Evolutionary conservation across 2,797 vertebrate species (phyloP).

Genomic region (Columba guinea): DNA sequence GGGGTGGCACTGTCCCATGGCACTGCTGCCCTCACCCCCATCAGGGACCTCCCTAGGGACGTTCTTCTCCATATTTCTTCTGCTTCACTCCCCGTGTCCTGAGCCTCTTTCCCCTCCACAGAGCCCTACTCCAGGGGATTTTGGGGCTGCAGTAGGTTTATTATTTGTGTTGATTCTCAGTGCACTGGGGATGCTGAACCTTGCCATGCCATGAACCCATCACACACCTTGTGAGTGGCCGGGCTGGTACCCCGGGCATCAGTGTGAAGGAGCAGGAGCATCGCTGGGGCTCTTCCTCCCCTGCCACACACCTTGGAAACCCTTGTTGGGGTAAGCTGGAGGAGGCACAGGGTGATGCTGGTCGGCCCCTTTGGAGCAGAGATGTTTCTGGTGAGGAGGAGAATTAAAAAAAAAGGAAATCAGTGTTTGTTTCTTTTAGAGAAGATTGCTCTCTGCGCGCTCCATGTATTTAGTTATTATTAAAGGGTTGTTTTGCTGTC

Average conservation of each 20-base stretch:
- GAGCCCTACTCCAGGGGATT: not conserved
- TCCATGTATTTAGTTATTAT: conserved; percentile 61
- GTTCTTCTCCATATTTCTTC: not conserved
- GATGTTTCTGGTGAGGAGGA: not conserved
- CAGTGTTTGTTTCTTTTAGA: conserved; percentile 62
- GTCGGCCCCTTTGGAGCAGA: not conserved
- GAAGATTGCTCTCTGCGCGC: not conserved
- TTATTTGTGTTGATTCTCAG: not conserved
- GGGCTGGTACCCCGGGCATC: accelerated
- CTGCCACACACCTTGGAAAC: not conserved
- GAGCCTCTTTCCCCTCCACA: not conserved
- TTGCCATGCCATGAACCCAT: accelerated
- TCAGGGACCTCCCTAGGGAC: not conserved
- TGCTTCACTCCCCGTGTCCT: not conserved
- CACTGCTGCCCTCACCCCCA: not conserved
- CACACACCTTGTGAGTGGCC: accelerated
- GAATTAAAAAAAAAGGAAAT: not conserved
- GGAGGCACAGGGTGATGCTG: not conserved
- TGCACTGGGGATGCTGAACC: not conserved
- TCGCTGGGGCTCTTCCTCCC: not conserved
- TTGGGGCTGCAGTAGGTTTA: not conserved
- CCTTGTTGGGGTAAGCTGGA: not conserved
- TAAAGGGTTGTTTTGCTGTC: conserved; percentile 68
- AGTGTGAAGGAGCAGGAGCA: accelerated
- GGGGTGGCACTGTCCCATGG: not conserved